Evolutionary conservation across 2,888 invertebrate species (phyloP), one percentile per base, ranked within the genome.

Genomic region (Pristionchus entomophagus): DNA sequence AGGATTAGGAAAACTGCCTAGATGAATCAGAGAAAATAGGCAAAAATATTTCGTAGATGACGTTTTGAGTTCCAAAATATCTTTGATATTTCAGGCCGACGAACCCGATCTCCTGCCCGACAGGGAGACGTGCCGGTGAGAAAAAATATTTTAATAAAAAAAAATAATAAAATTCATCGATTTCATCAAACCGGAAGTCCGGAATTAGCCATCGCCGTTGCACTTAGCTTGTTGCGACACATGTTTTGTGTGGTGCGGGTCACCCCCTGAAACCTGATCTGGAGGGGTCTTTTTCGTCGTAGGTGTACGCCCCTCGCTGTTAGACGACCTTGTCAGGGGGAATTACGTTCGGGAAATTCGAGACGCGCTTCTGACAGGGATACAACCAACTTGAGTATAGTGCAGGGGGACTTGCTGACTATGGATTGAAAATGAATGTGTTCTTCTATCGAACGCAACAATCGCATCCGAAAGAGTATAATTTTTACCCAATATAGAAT

Each of bases 61-160:
- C n/a, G n/a, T n/a, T n/a, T n/a, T n/a, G n/a, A n/a, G n/a, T n/a
- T n/a, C n/a, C n/a, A n/a, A n/a, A n/a, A n/a, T n/a, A n/a, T n/a
- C n/a, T n/a, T n/a, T 45, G 14, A 45, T 32, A 29, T 26, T 56
- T n/a, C 4, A 59, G 56, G 51, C 35, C 1, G 80, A 78, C 45
- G 86, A 78, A 5, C 78, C 80, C 6, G 35, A 78, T 0, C 62
- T 86, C 65, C 53, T 81, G 35, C 86, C 86, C 0, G 82, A 82
- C 65, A 78, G 73, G 56, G 86, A 86, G 26, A 86, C 86, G 17
- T 86, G 86, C 82, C 14, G 86, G 86, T 86, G 22, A 41, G 41
- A 19, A 38, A 1, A 0, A 3, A 38, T 1, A 69, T 69, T 65
- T 32, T 1, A 14, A n/a, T n/a, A n/a, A n/a, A n/a, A n/a, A n/a